A percentile compares a stretch with the other conserved stretches of the same genome.
phyloP scores from a whole-genome alignment of 2,888 invertebrate species.

The Plebejus melissa region DNA sequence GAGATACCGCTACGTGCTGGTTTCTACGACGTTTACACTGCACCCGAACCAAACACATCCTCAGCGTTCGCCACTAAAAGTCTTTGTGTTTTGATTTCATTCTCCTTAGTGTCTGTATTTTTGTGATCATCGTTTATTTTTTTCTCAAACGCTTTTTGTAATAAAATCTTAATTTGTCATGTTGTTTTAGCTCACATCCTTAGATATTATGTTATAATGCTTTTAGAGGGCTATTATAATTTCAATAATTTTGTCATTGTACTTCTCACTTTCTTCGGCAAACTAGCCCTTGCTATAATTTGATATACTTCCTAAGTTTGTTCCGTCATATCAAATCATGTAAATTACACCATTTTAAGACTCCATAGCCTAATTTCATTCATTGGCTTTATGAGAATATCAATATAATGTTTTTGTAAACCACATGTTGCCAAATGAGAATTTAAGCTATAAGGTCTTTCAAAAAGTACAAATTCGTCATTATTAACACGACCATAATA shows the following conservation, averaged over 20 bases:
- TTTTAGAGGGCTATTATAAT: constrained; percentile 13
- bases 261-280: neutral
- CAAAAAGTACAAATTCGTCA: constrained; percentile 3
- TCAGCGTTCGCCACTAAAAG: constrained; percentile 52
- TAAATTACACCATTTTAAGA: constrained; percentile 2
- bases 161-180: constrained; percentile 32
- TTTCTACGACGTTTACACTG: constrained; percentile 74
- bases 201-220: constrained; percentile 22
- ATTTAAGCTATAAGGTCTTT: constrained; percentile 5
- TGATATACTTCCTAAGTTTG: neutral
- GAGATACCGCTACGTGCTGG: constrained; percentile 68
- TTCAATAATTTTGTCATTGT: constrained; percentile 12
- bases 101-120: constrained; percentile 57
- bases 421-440: neutral
- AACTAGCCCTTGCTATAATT: neutral
- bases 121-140: constrained; percentile 49
- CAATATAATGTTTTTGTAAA: constrained; percentile 15
- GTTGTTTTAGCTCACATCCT: constrained; percentile 17
- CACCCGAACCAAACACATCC: constrained; percentile 56
- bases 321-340: neutral
- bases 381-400: neutral
- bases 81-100: constrained; percentile 54
- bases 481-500: constrained; percentile 14
- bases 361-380: neutral
- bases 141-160: constrained; percentile 29